Base-by-base conservation (phyloP, 30 jellyfish, hydroid and myxozoan genomes). In the Hydractinia symbiolongicarpus region DNA sequence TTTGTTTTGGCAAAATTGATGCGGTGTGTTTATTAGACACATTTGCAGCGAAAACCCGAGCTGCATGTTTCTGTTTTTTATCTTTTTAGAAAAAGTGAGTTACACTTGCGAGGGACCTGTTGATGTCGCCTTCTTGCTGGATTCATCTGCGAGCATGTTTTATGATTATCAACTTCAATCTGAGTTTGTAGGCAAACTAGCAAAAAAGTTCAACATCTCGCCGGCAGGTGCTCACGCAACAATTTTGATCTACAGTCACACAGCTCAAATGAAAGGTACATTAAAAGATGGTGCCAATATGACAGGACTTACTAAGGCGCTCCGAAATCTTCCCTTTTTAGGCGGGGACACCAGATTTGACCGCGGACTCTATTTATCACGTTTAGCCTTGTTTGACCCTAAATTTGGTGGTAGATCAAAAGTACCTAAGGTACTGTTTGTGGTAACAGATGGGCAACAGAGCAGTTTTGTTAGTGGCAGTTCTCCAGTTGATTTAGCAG, bases 321-420 rank as follows among this genome's bases (percentile, higher is more conserved):
- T 86, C 52, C 64, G 16, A 9, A 75, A 81, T 52, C 76, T 79
- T 4, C 91, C 95, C 14, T 86, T 86, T 74, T 53, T 86, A 51
- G 95, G 95, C 20, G 83, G 87, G 21, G 69, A 52, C 49, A 83
- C 93, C 51, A 67, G 91, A 53, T 54, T 86, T 9, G 95, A 81
- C 62, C 55, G 53, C 17, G 95, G 84, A 21, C 87, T 86, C 49
- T 19, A 55, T 52, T n/a, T 54, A 21, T 82, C 84, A 0, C 88
- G 70, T 19, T 67, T 13, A 67, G 78, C 50, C 19, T 73, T 73
- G 13, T 11, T 66, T 52, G 72, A 50, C 6, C 16, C 16, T 5
- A 16, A 73, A 20, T 61, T 77, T 56, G 88, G 75, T 10, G 73
- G 81, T 10, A 76, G 89, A n/a, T 52, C 50, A 19, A 61, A 61